Percentiles rank a stretch among this genome's conserved stretches.
Conservation (phyloP, 2,888 invertebrate species). For the Trichopoda pennipes region DNA sequence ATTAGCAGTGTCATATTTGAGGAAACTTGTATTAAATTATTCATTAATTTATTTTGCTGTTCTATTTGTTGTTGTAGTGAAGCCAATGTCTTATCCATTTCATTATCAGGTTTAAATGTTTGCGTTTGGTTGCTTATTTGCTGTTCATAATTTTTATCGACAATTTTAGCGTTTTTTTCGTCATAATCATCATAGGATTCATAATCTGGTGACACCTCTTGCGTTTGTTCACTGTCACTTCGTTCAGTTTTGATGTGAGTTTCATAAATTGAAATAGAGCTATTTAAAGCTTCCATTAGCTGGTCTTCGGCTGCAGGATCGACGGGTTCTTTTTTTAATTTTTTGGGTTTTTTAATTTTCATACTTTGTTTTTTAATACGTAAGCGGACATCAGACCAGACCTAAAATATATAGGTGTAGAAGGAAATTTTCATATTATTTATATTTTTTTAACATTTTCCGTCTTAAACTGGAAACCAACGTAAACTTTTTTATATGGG, state of each 20-base stretch:
- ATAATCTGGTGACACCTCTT: background rate
- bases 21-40: conserved; percentile 23
- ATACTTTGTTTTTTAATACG: conserved; percentile 55
- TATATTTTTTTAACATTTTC: conserved; percentile 14
- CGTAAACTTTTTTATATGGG: too few species aligned
- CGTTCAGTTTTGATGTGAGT: conserved; percentile 20
- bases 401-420: conserved; percentile 49
- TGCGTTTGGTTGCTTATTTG: background rate
- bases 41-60: conserved; percentile 39
- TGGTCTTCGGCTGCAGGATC: conserved; percentile 59
- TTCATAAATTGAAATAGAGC: conserved; percentile 55
- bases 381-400: conserved; percentile 65
- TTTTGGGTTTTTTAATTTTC: conserved; percentile 23
- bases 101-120: background rate
- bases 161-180: background rate
- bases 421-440: conserved; percentile 34
- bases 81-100: conserved; percentile 19
- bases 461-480: background rate
- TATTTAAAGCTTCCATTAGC: conserved; percentile 56
- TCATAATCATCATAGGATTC: conserved; percentile 25
- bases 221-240: conserved; percentile 7
- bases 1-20: conserved; percentile 39
- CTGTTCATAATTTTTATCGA: background rate
- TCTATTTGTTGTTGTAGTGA: conserved; percentile 40
- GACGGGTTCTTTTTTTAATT: conserved; percentile 21